Evolutionary conservation across 1,140 invertebrate genomes (phyloP).

Genomic region (Zaprionus camerounensis): DNA sequence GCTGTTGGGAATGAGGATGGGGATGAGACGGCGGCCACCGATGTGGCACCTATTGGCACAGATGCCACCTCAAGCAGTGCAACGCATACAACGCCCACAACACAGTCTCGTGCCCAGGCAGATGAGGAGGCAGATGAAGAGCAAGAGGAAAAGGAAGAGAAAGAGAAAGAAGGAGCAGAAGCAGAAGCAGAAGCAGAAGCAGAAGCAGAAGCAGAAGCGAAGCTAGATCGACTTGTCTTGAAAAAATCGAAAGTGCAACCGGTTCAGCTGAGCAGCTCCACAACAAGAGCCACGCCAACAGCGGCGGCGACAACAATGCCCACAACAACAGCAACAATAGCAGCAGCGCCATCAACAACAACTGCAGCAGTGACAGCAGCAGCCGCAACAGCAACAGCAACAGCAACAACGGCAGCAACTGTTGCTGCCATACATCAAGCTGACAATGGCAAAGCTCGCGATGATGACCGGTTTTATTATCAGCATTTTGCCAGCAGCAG

Average conservation of each 20-base stretch:
- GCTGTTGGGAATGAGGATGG: neutral
- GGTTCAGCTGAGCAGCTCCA: constrained; percentile 65
- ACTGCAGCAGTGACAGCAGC: neutral
- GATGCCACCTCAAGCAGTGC: constrained; percentile 9
- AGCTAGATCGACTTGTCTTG: constrained; percentile 55
- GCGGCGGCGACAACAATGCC: neutral
- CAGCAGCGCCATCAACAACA: constrained; percentile 23
- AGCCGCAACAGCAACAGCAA: neutral
- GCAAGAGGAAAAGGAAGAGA: neutral
- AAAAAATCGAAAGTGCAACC: constrained; percentile 84
- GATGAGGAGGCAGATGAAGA: neutral
- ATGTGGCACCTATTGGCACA: constrained; percentile 46
- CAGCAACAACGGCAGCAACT: constrained; percentile 14
- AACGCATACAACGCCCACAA: constrained; percentile 21
- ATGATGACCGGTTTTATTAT: constrained; percentile 82
- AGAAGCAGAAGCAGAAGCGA: constrained; percentile 28
- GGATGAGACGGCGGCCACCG: constrained; percentile 47
- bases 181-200: constrained; percentile 31
- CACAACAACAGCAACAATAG: constrained; percentile 4
- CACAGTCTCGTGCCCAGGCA: neutral
- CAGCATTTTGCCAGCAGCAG: constrained; percentile 51
- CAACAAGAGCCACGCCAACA: constrained; percentile 8
- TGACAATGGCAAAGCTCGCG: constrained; percentile 37
- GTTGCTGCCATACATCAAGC: constrained; percentile 48
- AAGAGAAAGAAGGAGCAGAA: neutral